phyloP scores from a whole-genome alignment of 1,140 invertebrate species.

The Platorchestia sp. region DNA sequence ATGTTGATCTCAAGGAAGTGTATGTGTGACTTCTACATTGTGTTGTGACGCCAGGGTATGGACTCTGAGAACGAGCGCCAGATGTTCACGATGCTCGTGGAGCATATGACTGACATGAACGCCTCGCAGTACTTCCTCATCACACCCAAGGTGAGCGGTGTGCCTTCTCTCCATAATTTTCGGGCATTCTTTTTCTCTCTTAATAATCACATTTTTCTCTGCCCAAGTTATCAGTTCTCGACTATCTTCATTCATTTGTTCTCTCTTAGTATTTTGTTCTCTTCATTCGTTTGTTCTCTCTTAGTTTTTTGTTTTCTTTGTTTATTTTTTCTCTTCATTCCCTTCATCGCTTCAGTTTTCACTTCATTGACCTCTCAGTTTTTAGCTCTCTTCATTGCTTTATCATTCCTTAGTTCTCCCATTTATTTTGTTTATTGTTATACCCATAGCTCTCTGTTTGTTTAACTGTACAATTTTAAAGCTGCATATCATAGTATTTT shows the following conservation, averaged over 20 bases:
- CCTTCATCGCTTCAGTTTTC: too few relatives aligned
- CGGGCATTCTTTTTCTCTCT: background rate
- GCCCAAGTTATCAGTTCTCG: background rate
- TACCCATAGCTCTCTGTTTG: background rate
- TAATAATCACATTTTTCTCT: background rate
- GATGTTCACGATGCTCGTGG: conserved; percentile 88
- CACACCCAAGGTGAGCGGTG: conserved; percentile 85
- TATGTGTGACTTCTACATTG: background rate
- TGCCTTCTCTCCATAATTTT: conserved; percentile 8
- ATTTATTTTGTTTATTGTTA: background rate
- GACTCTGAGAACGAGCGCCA: conserved; percentile 89
- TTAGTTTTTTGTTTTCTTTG: too few relatives aligned
- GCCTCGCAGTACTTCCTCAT: conserved; percentile 92
- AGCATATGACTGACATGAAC: conserved; percentile 79
- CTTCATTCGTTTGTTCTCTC: too few relatives aligned
- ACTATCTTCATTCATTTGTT: background rate
- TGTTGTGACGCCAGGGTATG: conserved; percentile 80
- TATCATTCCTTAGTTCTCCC: too few relatives aligned
- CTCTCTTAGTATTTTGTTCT: too few relatives aligned
- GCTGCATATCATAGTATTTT: background rate
- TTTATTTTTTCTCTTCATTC: too few relatives aligned
- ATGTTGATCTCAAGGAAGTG: background rate
- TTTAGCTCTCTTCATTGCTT: too few relatives aligned
- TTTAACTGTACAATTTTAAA: background rate
- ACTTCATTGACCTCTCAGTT: too few relatives aligned